Evolutionary conservation across 2,113 vertebrate species (phyloP).

Genomic region (Cyprinus carpio): DNA sequence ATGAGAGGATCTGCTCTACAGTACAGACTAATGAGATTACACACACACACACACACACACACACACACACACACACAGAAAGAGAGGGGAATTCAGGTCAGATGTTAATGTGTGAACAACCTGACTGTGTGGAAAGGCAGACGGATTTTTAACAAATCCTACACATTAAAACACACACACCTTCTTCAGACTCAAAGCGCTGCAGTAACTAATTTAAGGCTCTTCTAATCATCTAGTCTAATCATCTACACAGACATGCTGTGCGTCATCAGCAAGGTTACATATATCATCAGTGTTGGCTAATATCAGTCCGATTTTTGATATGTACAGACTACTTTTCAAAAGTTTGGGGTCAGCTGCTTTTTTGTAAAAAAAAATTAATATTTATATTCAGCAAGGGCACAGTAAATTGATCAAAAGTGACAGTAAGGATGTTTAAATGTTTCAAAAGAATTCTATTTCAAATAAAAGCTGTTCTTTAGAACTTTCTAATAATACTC

Average conservation of each 20-base stretch:
- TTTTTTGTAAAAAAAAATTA: neutral
- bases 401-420: neutral
- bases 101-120: constrained; percentile 78
- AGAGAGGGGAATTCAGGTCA: constrained; percentile 77
- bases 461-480: neutral
- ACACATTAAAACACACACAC: neutral
- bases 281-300: too few relatives aligned
- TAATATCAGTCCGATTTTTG: neutral
- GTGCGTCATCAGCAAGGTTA: constrained; percentile 53
- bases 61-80: constrained; percentile 67
- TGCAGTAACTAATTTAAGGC: neutral
- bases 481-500: too few relatives aligned
- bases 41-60: constrained; percentile 67
- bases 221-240: constrained; percentile 59
- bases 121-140: neutral
- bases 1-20: constrained; percentile 58
- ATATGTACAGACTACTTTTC: neutral
- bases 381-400: neutral
- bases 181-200: neutral
- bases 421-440: neutral
- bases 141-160: neutral
- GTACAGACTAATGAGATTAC: constrained; percentile 76
- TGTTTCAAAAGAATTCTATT: neutral
- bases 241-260: constrained; percentile 51
- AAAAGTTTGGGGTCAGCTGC: neutral